Evolutionary conservation across 2,797 vertebrate species (phyloP), one percentile per base, ranked within the genome.

Genomic region (Acrossocheilus wenchowensis): DNA sequence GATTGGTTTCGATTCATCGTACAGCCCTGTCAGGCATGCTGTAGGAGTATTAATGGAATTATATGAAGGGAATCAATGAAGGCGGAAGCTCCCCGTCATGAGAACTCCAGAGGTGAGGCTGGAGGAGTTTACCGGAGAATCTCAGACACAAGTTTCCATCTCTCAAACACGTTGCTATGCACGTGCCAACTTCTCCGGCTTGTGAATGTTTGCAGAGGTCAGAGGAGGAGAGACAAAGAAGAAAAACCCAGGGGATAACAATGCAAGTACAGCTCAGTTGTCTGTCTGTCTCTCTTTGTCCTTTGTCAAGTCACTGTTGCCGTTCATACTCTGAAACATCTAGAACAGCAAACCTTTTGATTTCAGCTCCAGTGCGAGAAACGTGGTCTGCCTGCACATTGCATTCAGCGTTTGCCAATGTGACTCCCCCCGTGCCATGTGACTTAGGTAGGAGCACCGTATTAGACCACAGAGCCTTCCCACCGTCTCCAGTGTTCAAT

Each of bases 311-410:
- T 15, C 57, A 17, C 21, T 62, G 78, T 30, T 80, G 23, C 15
- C 2, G 23, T 26, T 54, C 74, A 41, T 21, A 48, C 26, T 81
- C 43, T n/a, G 5, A 68, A 50, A 81, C 26, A 81, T 50, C 43
- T 69, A 21, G 9, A 48, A 81, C 15, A 68, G 62, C 23, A 81
- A 81, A 81, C 26, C 62, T 45, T 85, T 85, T 66, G 83, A 78
- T 85, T 85, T 79, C 52, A 26, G 26, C 71, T 45, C 39, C 45
- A 69, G 62, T 79, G 79, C 4, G 8, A 39, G 73, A 64, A 79
- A 79, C 77, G 75, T 85, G 83, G 48, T 78, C 52, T 54, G 83
- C 74, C 62, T 71, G 84, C 84, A 85, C 84, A 79, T 79, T 85
- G 77, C 75, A 72, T 66, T 71, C n/a, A 72, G 39, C 15, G n/a